These are phyloP conservation scores for Suncus etruscus DNA, from an alignment of 2,113 vertebrate genomes.

Conservation along the genomic window DNA sequence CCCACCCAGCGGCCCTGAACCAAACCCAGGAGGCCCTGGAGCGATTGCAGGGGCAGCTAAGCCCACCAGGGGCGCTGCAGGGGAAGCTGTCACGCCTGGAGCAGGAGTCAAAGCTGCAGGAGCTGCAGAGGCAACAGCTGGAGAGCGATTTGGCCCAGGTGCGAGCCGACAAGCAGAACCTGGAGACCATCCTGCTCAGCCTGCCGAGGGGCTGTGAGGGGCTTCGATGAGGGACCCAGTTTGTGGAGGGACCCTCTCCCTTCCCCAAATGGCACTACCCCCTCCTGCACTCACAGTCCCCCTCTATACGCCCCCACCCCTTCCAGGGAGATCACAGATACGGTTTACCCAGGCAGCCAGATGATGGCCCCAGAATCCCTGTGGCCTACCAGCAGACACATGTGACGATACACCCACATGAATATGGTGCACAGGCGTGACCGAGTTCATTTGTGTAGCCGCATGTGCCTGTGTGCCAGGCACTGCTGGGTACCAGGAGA, in stretches of 20 bases:
- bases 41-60: slow-evolving; percentile 87
- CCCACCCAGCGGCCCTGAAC: slow-evolving; percentile 79
- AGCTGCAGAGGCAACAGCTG: slow-evolving; percentile 86
- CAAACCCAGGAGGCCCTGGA: slow-evolving; percentile 87
- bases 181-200: slow-evolving; percentile 92
- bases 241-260: not conserved
- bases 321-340: too few relatives aligned
- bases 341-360: too few relatives aligned
- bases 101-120: slow-evolving; percentile 88
- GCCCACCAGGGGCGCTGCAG: slow-evolving; percentile 81
- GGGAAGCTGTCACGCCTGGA: slow-evolving; percentile 89
- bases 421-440: too few relatives aligned
- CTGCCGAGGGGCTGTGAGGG: slow-evolving; percentile 90
- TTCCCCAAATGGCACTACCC: too few relatives aligned
- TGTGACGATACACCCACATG: too few relatives aligned
- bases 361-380: too few relatives aligned
- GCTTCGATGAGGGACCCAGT: slow-evolving; percentile 66
- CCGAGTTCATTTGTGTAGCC: too few relatives aligned
- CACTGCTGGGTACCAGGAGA: not conserved
- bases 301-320: not conserved
- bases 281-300: too few relatives aligned
- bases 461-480: too few relatives aligned
- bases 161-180: slow-evolving; percentile 90
- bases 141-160: slow-evolving; percentile 92
- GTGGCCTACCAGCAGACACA: too few relatives aligned